phyloP scores from a whole-genome alignment of 2,888 invertebrate genomes.

The Craniophora ligustri region DNA sequence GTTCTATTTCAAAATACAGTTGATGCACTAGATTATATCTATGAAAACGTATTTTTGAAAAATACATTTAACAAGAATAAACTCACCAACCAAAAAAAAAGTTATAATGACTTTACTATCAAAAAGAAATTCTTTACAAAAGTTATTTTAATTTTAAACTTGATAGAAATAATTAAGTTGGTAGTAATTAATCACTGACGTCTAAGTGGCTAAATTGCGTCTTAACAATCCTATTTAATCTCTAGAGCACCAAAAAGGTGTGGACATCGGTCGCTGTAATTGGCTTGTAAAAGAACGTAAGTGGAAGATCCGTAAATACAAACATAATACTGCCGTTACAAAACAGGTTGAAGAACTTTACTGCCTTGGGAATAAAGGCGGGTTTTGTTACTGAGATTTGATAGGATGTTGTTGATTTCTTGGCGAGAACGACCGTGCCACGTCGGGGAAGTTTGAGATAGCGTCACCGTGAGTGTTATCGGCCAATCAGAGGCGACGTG shows the following conservation, averaged over 20 bases:
- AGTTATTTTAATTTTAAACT: not conserved
- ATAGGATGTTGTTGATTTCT: constrained; percentile 23
- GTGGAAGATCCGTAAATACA: constrained; percentile 45
- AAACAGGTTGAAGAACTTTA: constrained; percentile 15
- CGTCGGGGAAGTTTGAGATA: constrained; percentile 59
- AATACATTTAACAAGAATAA: not conserved
- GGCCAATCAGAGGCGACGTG: constrained; percentile 59
- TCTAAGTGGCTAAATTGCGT: constrained; percentile 15
- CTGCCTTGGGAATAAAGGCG: not conserved
- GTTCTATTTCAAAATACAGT: constrained; percentile 16
- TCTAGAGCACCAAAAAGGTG: constrained; percentile 50
- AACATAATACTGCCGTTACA: constrained; percentile 11
- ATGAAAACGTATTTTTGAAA: not conserved
- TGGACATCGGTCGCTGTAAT: constrained; percentile 55
- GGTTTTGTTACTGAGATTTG: constrained; percentile 16
- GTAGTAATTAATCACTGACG: constrained; percentile 8
- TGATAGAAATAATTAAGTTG: constrained; percentile 18
- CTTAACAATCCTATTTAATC: constrained; percentile 39
- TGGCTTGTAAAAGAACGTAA: constrained; percentile 61
- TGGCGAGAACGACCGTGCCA: constrained; percentile 47
- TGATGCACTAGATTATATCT: not conserved
- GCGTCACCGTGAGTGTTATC: constrained; percentile 58
- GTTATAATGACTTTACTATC: too few relatives aligned
- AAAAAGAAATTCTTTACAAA: too few relatives aligned
- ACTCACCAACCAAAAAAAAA: too few relatives aligned